Conservation (phyloP, 2,113 vertebrate genomes). For the Atractosteus spatula region DNA sequence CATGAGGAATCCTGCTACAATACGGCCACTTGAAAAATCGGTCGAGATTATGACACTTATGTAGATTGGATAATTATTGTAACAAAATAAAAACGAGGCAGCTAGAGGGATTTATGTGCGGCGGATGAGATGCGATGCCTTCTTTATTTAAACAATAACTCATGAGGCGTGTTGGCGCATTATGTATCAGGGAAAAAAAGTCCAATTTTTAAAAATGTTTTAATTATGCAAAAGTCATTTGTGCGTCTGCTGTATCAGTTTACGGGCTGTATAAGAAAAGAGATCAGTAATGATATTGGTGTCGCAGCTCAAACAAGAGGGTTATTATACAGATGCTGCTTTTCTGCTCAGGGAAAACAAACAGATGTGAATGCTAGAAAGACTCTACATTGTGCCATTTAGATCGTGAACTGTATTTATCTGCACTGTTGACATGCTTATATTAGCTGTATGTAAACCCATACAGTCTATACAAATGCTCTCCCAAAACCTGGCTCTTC, state of each 20-base stretch:
- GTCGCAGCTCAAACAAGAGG: no score
- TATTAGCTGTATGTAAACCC: no score
- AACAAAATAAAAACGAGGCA: conserved; percentile 25
- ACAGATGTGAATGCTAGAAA: no score
- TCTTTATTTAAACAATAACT: conserved; percentile 52
- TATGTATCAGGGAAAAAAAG: conserved; percentile 15
- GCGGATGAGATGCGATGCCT: conserved; percentile 32
- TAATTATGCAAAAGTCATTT: conserved; percentile 40
- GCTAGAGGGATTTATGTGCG: conserved; percentile 29
- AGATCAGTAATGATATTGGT: no score
- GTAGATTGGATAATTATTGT: conserved; percentile 29
- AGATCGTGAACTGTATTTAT: no score
- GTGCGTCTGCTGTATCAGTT: conserved; percentile 11
- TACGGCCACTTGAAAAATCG: conserved; percentile 64
- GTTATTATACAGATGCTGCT: no score
- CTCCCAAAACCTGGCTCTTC: no score
- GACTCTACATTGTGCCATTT: no score
- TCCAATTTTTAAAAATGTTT: conserved; percentile 42
- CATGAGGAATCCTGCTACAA: conserved; percentile 56
- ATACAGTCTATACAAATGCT: no score
- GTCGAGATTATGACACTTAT: conserved; percentile 40
- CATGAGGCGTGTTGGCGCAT: conserved; percentile 34
- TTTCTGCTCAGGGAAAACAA: no score
- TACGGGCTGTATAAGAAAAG: no score
- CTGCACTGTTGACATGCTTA: no score